Conservation (phyloP, 2,113 vertebrate genomes). For the Tragelaphus strepsiceros region DNA sequence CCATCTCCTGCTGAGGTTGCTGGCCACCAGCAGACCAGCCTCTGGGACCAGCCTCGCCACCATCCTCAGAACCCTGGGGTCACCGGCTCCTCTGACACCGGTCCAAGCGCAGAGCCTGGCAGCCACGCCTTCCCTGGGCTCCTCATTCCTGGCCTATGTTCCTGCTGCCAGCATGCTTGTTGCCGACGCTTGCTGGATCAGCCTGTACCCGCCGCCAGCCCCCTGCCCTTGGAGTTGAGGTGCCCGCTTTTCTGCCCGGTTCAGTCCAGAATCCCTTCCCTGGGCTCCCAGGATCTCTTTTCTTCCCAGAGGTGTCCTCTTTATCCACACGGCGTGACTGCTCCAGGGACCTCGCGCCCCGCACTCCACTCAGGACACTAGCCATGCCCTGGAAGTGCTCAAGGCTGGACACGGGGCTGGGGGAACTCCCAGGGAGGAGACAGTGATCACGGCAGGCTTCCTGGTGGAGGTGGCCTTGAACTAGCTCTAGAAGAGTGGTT, state of each 20-base stretch:
- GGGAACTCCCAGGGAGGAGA: neutral
- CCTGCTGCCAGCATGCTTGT: neutral
- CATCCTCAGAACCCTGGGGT: neutral
- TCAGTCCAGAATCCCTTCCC: neutral
- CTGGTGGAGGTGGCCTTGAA: neutral
- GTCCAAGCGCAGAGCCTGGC: neutral
- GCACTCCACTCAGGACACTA: neutral
- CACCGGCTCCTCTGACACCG: neutral
- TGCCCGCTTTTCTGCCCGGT: neutral
- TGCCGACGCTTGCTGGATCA: neutral
- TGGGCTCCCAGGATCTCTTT: neutral
- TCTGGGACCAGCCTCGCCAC: fast-evolving
- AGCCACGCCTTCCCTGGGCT: neutral
- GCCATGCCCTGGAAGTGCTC: neutral
- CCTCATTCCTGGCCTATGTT: neutral
- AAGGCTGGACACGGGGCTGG: neutral
- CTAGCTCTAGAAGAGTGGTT: neutral
- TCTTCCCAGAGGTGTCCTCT: neutral
- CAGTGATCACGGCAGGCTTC: neutral
- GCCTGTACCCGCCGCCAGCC: neutral
- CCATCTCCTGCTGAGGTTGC: constrained; percentile 78
- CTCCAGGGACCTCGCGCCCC: neutral
- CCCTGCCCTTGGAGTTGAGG: neutral
- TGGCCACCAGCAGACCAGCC: neutral
- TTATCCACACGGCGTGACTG: too few relatives aligned